Percentiles rank a stretch among this genome's conserved stretches.
Conservation (phyloP, 2,888 invertebrate genomes). For the Resseliella maxima region DNA sequence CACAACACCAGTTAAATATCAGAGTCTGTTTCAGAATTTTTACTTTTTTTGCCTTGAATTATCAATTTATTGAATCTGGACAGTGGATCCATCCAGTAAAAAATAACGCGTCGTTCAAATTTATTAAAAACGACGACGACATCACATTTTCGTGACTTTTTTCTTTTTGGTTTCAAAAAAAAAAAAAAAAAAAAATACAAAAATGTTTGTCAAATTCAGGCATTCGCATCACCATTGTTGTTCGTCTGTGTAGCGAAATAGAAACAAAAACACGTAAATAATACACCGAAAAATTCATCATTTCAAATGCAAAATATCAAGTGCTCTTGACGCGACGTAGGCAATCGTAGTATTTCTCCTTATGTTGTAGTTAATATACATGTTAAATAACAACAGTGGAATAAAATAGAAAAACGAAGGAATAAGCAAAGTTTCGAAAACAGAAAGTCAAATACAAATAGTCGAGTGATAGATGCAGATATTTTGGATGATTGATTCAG, state of each 20-base stretch:
- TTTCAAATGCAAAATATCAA: neutral
- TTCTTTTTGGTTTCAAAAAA: neutral
- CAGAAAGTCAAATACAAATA: neutral
- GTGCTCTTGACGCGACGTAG: conserved; percentile 55
- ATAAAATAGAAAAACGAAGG: neutral
- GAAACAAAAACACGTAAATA: neutral
- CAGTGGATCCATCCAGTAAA: neutral
- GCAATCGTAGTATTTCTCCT: conserved; percentile 27
- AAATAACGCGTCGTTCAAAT: neutral
- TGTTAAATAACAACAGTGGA: conserved; percentile 5
- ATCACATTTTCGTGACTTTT: no score
- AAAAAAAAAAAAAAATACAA: neutral
- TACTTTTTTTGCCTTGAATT: conserved; percentile 43
- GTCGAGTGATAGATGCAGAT: neutral
- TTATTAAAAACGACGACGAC: neutral
- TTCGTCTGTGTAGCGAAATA: conserved; percentile 22
- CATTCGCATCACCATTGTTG: conserved; percentile 11
- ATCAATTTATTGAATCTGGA: neutral
- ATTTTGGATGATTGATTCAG: neutral
- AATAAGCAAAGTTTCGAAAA: neutral
- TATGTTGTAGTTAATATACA: conserved; percentile 27
- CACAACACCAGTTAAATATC: neutral
- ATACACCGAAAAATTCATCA: no score
- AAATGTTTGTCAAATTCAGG: conserved; percentile 33
- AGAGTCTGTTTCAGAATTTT: neutral